These are phyloP conservation scores for Pentalonia nigronervosa DNA, from an alignment of 1,140 invertebrate species.

Conservation along the genomic window DNA sequence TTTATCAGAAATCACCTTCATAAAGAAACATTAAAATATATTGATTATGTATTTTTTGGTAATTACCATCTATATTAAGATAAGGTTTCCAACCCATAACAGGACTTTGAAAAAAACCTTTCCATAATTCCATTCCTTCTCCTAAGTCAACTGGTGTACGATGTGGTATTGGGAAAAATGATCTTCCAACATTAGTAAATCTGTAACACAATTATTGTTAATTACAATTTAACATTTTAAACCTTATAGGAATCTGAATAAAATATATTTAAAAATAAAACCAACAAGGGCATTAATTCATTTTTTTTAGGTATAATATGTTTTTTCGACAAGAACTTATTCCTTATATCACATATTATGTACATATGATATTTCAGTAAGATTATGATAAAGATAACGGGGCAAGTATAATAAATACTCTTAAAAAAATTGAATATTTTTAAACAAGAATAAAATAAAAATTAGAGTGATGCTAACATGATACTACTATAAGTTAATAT, in stretches of 20 bases:
- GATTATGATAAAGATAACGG: too few species aligned
- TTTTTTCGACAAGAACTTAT: too few species aligned
- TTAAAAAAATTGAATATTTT: too few species aligned
- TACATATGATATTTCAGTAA: too few species aligned
- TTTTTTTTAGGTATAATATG: too few species aligned
- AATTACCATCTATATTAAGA: constrained; percentile 78
- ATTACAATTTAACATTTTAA: constrained; percentile 60
- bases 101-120: constrained; percentile 77
- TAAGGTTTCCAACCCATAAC: constrained; percentile 76
- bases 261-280: too few species aligned
- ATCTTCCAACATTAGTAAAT: constrained; percentile 64
- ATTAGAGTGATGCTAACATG: too few species aligned
- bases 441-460: too few species aligned
- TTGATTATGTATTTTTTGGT: constrained; percentile 45
- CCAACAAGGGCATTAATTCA: too few species aligned
- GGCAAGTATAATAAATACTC: too few species aligned
- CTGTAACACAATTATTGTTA: constrained; percentile 55
- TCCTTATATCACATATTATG: too few species aligned
- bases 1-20: neutral
- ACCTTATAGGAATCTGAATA: neutral
- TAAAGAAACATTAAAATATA: neutral
- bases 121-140: constrained; percentile 74
- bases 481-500: too few species aligned
- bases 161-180: constrained; percentile 66
- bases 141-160: constrained; percentile 65